These are phyloP conservation scores for Oscheius sp. DNA, from an alignment of 1,140 invertebrate genomes.

Conservation along the genomic window DNA sequence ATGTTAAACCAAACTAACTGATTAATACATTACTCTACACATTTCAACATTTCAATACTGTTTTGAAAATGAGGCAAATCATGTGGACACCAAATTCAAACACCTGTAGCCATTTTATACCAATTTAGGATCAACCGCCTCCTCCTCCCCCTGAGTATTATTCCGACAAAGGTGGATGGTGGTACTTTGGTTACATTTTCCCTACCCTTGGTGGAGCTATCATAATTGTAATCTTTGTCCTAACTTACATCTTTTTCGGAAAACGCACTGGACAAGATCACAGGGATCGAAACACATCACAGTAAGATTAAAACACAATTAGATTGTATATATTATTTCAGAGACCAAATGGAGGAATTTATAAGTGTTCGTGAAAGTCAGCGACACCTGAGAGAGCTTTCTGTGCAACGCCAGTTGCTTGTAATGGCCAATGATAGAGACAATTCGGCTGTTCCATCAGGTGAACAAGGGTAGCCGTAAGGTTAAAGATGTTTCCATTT, in stretches of 20 bases:
- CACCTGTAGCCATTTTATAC: background rate
- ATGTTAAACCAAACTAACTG: no score
- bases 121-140: background rate
- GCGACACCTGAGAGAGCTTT: conserved; percentile 36
- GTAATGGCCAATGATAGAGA: conserved; percentile 30
- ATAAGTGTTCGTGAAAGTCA: conserved; percentile 39
- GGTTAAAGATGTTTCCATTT: background rate
- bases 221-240: conserved; percentile 28
- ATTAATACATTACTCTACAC: no score
- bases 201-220: conserved; percentile 15
- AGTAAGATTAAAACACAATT: conserved; percentile 10
- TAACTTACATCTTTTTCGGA: conserved; percentile 43
- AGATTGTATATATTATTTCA: background rate
- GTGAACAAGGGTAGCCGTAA: background rate
- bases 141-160: background rate
- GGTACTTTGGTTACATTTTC: background rate
- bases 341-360: conserved; percentile 43
- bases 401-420: conserved; percentile 41
- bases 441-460: conserved; percentile 31
- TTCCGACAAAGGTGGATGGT: background rate
- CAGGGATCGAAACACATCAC: conserved; percentile 42
- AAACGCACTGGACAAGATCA: conserved; percentile 42
- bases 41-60: no score
- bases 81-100: background rate
- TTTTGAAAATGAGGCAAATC: background rate